Base-by-base conservation (phyloP, 2,888 invertebrate species). In the Helobdella robusta region DNA sequence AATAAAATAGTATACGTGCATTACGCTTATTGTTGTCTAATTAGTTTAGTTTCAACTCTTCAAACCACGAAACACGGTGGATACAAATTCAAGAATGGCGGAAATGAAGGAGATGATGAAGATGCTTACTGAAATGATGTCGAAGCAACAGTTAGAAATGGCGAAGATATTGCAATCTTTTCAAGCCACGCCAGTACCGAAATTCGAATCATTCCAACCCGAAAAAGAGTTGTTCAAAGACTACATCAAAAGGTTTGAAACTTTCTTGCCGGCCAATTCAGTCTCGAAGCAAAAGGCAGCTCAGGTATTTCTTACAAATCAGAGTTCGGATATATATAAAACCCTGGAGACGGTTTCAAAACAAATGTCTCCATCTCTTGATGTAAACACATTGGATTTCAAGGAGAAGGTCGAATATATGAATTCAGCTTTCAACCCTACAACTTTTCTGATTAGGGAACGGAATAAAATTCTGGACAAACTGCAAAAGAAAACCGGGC, bases 281-380 rank as follows among this genome's bases (percentile, higher is more conserved):
- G 44, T 40, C 44, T n/a, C 44, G 44, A n/a, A 40, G 11, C n/a
- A 15, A 40, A 18, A 18, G 2, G 2, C 2, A 15, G 52, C 52
- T 23, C 52, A 5, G 28, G 52, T 52, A 2, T 52, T 52, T 52
- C 52, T 52, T 20, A 52, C 52, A 4, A 52, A 52, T 4, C 52
- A 52, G 25, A 52, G 25, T 52, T 28, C 52, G 1, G 52, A 52
- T 25, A n/a, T 23, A 2, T 5, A 52, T 28, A 52, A 52, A 28
- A 18, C 25, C 15, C 52, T 23, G 28, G 52, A 23, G n/a, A 25
- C 52, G 18, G 52, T n/a, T n/a, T n/a, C 52, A 52, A 15, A 20
- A 3, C 52, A 52, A 52, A 18, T 52, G 18, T 20, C 18, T 52
- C 6, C 52, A 3, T 28, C 52, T 25, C 23, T 2, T 18, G 2